A percentile compares a stretch with the other conserved stretches of the same genome.
Conservation (phyloP, 2,888 invertebrate genomes). For the Melanotus villosus region DNA sequence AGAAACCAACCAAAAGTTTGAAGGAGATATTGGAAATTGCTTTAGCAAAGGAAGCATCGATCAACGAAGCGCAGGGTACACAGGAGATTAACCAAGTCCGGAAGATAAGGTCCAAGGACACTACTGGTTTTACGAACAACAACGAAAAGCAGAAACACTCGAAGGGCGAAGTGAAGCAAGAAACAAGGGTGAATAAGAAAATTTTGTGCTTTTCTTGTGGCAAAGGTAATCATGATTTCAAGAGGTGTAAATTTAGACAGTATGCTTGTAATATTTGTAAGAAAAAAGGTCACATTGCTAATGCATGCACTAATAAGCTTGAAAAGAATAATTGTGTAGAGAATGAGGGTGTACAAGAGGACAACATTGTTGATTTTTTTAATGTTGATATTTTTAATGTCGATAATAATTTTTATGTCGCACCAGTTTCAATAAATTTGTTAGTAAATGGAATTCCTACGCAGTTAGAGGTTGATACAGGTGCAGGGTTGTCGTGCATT, state of each 20-base stretch:
- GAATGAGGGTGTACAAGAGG: neutral
- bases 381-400: constrained; percentile 17
- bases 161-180: too few relatives aligned
- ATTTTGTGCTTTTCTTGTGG: too few relatives aligned
- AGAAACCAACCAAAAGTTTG: neutral
- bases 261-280: constrained; percentile 40
- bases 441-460: constrained; percentile 21
- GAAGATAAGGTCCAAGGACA: too few relatives aligned
- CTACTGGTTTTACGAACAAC: too few relatives aligned
- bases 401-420: constrained; percentile 6
- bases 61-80: too few relatives aligned
- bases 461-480: neutral
- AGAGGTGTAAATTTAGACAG: constrained; percentile 27
- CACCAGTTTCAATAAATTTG: constrained; percentile 19
- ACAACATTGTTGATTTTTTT: constrained; percentile 1
- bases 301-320: constrained; percentile 16
- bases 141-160: too few relatives aligned
- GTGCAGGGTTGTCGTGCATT: neutral
- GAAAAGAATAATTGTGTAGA: constrained; percentile 10
- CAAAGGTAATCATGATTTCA: too few relatives aligned
- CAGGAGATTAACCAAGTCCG: too few relatives aligned
- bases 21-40: too few relatives aligned
- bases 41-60: too few relatives aligned
- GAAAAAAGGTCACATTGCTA: constrained; percentile 34
- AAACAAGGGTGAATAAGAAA: too few relatives aligned